Base-by-base conservation (phyloP, 1,140 invertebrate species). In the Calycopis cecrops region DNA sequence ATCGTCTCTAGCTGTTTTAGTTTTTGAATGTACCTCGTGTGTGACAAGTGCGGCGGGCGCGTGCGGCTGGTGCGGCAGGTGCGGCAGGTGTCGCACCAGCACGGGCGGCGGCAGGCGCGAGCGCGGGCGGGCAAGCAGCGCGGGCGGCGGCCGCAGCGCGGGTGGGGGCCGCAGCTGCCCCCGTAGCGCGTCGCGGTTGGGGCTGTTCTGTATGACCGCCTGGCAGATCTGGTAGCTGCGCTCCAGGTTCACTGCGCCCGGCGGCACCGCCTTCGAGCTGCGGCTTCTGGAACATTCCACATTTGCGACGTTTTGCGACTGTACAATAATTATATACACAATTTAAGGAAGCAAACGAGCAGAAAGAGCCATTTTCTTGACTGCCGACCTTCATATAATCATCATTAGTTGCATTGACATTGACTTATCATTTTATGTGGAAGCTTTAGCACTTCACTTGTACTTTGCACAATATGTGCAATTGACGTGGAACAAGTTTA, bases 191-290 rank as follows among this genome's bases (percentile, higher is more conserved):
- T 96, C 94, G 16, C 95, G 88, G 83, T 97, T 97, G 0, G 94
- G 95, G 71, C 94, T 96, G 73, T 96, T 97, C 86, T 97, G 95
- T 61, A 98, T 96, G 1, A 97, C 96, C 37, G 95, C 96, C 85
- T 98, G 96, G 84, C 97, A 98, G 67, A 99, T 99, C 85, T 98
- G 96, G 78, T 98, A 97, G 69, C 97, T 98, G 33, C 97, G 90
- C 78, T 98, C 96, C 10, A 98, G 87, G 85, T 98, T 98, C 7
- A 98, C 94, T 17, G 94, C 94, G 4, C 95, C 95, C 0, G 95
- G 94, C 4, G 95, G 95, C 56, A 94, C 91, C 82, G 94, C 94
- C 21, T 90, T 90, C 9, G 89, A 73, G 48, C 75, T 85, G 11
- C 87, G 75, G 62, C 79, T 88, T 53, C 87, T 88, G 1, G 69